These are phyloP conservation scores for Campaea margaritaria DNA, from an alignment of 2,888 invertebrate genomes.

Conservation along the genomic window DNA sequence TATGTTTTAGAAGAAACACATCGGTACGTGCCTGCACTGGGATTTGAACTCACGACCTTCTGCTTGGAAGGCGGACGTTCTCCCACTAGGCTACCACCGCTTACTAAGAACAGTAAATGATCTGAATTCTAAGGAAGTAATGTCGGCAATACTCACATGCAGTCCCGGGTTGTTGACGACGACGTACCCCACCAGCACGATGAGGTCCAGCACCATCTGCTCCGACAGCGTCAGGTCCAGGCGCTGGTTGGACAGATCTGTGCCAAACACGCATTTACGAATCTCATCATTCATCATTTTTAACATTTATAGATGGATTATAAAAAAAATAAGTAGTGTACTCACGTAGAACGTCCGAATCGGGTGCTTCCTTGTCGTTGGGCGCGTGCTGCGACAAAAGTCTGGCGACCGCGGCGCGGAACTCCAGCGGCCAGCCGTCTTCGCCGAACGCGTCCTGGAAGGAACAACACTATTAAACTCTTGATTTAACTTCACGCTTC, in stretches of 20 bases:
- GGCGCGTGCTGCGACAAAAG: conserved; percentile 89
- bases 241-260: conserved; percentile 62
- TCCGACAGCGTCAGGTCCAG: conserved; percentile 83
- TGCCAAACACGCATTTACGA: conserved; percentile 1
- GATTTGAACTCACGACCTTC: too few relatives aligned
- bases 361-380: conserved; percentile 74
- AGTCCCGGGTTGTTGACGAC: conserved; percentile 88
- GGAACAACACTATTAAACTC: not conserved
- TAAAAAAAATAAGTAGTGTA: not conserved
- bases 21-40: too few relatives aligned
- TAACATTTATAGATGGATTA: too few relatives aligned
- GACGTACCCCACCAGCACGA: conserved; percentile 93
- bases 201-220: conserved; percentile 91
- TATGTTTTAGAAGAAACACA: too few relatives aligned
- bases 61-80: too few relatives aligned
- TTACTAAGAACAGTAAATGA: too few relatives aligned
- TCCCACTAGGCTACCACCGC: too few relatives aligned
- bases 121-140: too few relatives aligned
- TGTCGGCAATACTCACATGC: conserved; percentile 57
- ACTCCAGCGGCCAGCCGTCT: conserved; percentile 93
- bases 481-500: too few relatives aligned
- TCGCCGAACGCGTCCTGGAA: conserved; percentile 90
- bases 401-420: conserved; percentile 93
- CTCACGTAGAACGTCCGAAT: conserved; percentile 81
- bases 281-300: too few relatives aligned